Percentiles rank a stretch among this genome's conserved stretches.
These are phyloP conservation scores for Erpetoichthys calabaricus DNA, from an alignment of 2,797 vertebrate genomes.

Conservation along the genomic window DNA sequence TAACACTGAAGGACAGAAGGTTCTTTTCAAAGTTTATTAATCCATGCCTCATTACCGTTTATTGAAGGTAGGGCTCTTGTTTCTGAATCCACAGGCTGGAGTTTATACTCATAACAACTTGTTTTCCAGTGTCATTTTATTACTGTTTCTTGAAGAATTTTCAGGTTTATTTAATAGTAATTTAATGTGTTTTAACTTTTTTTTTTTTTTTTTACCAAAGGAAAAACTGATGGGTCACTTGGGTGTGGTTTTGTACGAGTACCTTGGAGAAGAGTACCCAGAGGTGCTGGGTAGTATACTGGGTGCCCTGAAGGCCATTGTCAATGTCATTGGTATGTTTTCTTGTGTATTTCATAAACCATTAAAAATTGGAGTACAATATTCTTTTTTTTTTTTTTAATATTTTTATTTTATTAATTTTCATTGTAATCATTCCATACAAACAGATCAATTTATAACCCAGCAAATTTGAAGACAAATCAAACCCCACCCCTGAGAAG, in stretches of 20 bases:
- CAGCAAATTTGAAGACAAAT: too few species aligned
- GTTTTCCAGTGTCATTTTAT: too few species aligned
- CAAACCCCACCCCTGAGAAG: too few species aligned
- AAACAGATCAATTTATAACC: too few species aligned
- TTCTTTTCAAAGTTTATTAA: too few species aligned
- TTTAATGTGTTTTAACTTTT: background rate
- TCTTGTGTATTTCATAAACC: conserved; percentile 5
- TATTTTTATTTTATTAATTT: background rate
- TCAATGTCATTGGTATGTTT: conserved; percentile 87
- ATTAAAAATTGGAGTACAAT: background rate
- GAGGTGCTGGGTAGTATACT: conserved; percentile 97
- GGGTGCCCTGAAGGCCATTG: conserved; percentile 93
- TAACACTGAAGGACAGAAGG: too few species aligned
- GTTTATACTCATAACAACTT: too few species aligned
- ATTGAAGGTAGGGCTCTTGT: too few species aligned
- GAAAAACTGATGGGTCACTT: conserved; percentile 98
- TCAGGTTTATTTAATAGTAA: background rate
- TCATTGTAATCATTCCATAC: too few species aligned
- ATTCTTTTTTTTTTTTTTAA: background rate
- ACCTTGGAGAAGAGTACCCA: conserved; percentile 96
- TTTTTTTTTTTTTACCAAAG: conserved; percentile 33
- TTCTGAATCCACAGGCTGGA: too few species aligned
- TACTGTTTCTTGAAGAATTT: background rate
- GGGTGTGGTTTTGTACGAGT: conserved; percentile 95
- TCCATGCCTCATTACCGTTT: too few species aligned